Conservation (phyloP, 1,140 invertebrate species). For the Ptiloglossa arizonensis region DNA sequence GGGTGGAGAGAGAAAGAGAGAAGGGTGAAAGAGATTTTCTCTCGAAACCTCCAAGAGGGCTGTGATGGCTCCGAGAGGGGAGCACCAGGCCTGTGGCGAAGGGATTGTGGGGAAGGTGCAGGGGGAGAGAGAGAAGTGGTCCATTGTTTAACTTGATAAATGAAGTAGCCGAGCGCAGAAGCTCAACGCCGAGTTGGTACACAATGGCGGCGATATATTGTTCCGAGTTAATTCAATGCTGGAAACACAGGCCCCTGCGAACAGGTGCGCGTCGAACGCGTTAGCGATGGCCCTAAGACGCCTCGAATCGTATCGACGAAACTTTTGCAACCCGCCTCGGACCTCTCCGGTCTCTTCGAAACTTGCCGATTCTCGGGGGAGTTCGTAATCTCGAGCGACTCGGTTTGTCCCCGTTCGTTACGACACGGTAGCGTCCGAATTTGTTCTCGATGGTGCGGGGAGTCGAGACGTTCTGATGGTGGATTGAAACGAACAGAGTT, state of each 20-base stretch:
- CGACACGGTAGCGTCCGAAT: too few species aligned
- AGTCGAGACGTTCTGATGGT: too few species aligned
- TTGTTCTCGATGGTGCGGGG: too few species aligned
- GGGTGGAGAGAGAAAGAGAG: background rate
- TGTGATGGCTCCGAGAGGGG: slow-evolving; percentile 10
- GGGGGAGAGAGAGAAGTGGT: slow-evolving; percentile 12
- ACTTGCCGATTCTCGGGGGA: background rate
- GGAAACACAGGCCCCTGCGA: slow-evolving; percentile 41
- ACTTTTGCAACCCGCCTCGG: background rate
- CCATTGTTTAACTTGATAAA: slow-evolving; percentile 79
- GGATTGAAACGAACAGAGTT: too few species aligned
- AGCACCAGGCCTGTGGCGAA: too few species aligned
- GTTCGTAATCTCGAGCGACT: background rate
- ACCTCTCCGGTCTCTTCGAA: background rate
- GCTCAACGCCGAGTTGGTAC: slow-evolving; percentile 63
- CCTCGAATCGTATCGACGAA: background rate
- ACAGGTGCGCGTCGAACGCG: slow-evolving; percentile 34
- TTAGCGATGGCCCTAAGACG: background rate
- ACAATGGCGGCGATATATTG: slow-evolving; percentile 73
- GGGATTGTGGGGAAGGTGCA: too few species aligned
- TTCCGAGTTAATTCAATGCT: slow-evolving; percentile 68
- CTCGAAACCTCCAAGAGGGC: slow-evolving; percentile 28
- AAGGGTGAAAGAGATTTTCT: slow-evolving; percentile 18
- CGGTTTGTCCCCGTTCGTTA: background rate
- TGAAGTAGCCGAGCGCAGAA: slow-evolving; percentile 70